A percentile compares a stretch with the other conserved stretches of the same genome.
These are phyloP conservation scores for Pseudomyrmex gracilis DNA, from an alignment of 1,140 invertebrate genomes.

Conservation along the genomic window DNA sequence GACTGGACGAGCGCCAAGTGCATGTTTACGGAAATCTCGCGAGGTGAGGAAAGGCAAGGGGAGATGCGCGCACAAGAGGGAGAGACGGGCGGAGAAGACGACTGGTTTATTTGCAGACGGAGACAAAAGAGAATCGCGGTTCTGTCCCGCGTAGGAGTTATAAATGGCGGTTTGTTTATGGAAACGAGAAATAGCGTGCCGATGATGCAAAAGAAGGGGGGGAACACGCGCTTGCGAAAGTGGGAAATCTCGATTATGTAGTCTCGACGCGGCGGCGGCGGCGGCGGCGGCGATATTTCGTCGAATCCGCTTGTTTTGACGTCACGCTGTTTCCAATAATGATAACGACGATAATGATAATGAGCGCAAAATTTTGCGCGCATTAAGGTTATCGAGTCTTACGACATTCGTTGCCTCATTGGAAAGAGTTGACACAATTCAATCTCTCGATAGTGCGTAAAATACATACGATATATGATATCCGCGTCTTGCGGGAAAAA, in stretches of 20 bases:
- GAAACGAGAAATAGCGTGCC: constrained; percentile 49
- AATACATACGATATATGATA: no score
- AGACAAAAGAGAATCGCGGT: constrained; percentile 64
- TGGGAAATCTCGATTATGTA: constrained; percentile 17
- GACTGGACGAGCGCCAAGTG: constrained; percentile 69
- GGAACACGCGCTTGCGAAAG: constrained; percentile 3
- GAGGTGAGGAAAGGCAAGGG: neutral
- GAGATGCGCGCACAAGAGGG: neutral
- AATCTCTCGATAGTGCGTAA: constrained; percentile 2
- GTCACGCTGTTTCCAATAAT: neutral
- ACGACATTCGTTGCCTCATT: neutral
- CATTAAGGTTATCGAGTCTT: constrained; percentile 35
- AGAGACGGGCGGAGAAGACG: constrained; percentile 39
- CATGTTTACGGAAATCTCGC: constrained; percentile 76
- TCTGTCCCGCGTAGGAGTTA: constrained; percentile 27
- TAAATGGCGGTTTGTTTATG: constrained; percentile 62
- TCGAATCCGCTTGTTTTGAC: neutral
- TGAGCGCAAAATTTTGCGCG: constrained; percentile 16
- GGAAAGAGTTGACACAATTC: constrained; percentile 39
- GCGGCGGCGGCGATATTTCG: neutral
- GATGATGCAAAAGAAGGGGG: neutral
- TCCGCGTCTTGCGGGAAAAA: no score
- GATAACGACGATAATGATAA: constrained; percentile 33
- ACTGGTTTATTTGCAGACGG: constrained; percentile 61
- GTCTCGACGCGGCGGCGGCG: constrained; percentile 4